A percentile compares a stretch with the other conserved stretches of the same genome.
phyloP scores from a whole-genome alignment of 2,888 invertebrate species.

The Acanthosoma haemorrhoidale region DNA sequence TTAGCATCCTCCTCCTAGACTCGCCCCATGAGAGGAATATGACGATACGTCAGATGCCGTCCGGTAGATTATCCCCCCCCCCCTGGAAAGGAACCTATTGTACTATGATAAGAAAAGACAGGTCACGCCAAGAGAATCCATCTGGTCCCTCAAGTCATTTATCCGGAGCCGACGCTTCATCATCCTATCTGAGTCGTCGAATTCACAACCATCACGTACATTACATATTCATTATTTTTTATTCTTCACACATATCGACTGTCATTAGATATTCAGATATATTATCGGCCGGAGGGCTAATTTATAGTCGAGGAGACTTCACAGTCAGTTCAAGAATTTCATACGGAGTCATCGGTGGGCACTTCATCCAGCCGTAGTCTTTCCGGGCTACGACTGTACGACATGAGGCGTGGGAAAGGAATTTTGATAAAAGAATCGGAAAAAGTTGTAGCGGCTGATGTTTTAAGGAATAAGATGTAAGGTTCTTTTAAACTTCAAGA shows the following conservation, averaged over 20 bases:
- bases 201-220: conserved; percentile 1
- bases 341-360: background rate
- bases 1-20: no score
- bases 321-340: background rate
- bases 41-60: background rate
- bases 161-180: background rate
- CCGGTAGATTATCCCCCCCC: background rate
- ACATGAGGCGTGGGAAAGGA: no score
- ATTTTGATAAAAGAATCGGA: no score
- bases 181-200: background rate
- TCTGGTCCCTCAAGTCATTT: background rate
- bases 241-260: background rate
- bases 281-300: background rate
- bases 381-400: no score
- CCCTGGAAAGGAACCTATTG: conserved; percentile 1
- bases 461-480: no score
- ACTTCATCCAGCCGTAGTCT: background rate
- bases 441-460: no score
- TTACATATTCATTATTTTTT: no score
- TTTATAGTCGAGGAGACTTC: background rate
- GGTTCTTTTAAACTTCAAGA: no score
- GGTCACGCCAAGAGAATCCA: background rate
- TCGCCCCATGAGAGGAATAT: no score
- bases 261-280: conserved; percentile 11
- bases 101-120: background rate